Evolutionary conservation across 2,797 vertebrate genomes (phyloP), one percentile per base, ranked within the genome.

Genomic region (Sebastes umbrosus): DNA sequence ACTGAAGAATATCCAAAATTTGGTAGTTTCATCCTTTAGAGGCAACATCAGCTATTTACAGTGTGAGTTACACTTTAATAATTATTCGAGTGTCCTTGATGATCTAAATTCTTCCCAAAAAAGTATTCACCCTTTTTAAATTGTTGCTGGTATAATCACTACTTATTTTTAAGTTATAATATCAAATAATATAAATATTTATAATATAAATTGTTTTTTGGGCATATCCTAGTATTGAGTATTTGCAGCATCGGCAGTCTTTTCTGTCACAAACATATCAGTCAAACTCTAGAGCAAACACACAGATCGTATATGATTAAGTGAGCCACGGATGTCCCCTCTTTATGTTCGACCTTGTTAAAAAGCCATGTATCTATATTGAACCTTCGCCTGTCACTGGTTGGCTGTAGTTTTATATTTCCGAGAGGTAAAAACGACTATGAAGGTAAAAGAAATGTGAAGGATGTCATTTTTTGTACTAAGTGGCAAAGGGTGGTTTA

Each of bases 391-490:
- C 83, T 86, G 86, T 93, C 89, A 85, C 92, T 87, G 88, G 83
- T 91, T 80, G 92, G 92, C 89, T 91, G 85, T 78, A 82, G 75
- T 92, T 94, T 93, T 91, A 80, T 90, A 83, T 74, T 71, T 54
- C 58, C 16, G 77, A 84, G 84, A 84, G 82, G 75, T 86, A 20
- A 80, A 80, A 80, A 87, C 69, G 81, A 79, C 66, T 54, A 82
- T 87, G 87, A 87, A 84, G 54, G 65, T 57, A 55, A 58, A 63
- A 50, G 75, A 87, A 85, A 90, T 74, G 83, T 90, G 87, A 92
- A 86, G 91, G 88, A 95, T 93, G 93, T 93, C 89, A 86, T 85
- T 84, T 84, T 92, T 90, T 87, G 52, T 89, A 85, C 64, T 67
- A 79, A 71, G 78, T 74, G 78, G 70, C 69, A 79, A 78, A 39